Base-by-base conservation (phyloP, 2,888 invertebrate genomes). In the Hyppa rectilinea region DNA sequence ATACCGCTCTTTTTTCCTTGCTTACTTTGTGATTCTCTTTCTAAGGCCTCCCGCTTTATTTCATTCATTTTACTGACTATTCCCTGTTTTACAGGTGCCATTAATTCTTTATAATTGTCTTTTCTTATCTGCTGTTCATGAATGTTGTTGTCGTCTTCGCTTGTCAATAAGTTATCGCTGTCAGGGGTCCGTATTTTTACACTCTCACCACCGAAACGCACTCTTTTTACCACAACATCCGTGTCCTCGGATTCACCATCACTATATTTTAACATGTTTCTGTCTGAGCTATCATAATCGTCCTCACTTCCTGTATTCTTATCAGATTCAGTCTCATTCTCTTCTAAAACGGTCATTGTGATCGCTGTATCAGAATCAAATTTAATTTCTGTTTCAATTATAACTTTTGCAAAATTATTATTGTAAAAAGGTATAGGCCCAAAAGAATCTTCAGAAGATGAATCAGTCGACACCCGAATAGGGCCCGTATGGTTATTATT, bases 111-210 rank as follows among this genome's bases (percentile, higher is more conserved):
- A 7, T 90, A 87, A 45, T 88, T 89, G 70, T 90, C 88, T 23
- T 82, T 87, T 58, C 87, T 86, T 17, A 74, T 65, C 65, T 67
- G 61, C 80, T 84, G 85, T 47, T 87, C 91, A 31, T 90, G 87
- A 68, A 88, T 89, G 56, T 84, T 47, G 59, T 91, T 91, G 73
- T 96, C 96, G 49, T 96, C 96, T 87, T 97, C 97, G 84, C 96
- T 97, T 17, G 96, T 96, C 59, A 96, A 95, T 38, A 97, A 94
- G 65, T 97, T 97, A 87, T 98, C 98, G 90, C 98, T 98, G 83
- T 98, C 98, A 0, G 98, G 98, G 20, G 98, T 98, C 77, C 98
- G 95, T 92, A 98, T 96, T 95, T 98, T 98, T 5, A 98, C 97
- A 78, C 98, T 96, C 93, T 98, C 98, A n/a, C 98, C 98, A 6